These are phyloP conservation scores for Calameuta pallipes DNA, from an alignment of 2,888 invertebrate genomes.

Conservation along the genomic window DNA sequence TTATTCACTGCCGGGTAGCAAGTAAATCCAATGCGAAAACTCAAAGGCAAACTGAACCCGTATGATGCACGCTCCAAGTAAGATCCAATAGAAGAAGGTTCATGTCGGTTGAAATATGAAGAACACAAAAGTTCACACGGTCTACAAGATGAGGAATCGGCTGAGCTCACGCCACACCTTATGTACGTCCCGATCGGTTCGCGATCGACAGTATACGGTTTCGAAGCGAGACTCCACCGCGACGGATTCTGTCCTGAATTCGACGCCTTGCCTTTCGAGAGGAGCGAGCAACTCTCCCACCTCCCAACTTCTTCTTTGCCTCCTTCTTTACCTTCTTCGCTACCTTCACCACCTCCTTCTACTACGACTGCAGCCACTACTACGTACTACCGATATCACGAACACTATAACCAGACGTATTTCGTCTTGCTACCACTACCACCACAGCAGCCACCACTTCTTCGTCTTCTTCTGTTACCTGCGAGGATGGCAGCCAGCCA, in stretches of 20 bases:
- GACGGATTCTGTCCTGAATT: slow-evolving; percentile 56
- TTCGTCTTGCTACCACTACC: background rate
- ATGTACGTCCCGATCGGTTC: slow-evolving; percentile 37
- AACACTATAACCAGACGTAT: background rate
- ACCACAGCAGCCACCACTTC: slow-evolving; percentile 9
- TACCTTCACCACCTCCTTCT: slow-evolving; percentile 2
- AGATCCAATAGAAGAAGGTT: background rate
- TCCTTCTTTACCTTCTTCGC: slow-evolving; percentile 1
- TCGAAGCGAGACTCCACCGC: slow-evolving; percentile 32
- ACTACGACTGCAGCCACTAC: background rate
- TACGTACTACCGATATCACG: background rate
- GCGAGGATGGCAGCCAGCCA: slow-evolving; percentile 32
- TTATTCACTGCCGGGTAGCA: background rate
- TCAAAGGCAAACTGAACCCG: background rate
- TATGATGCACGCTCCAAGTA: background rate
- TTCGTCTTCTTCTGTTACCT: slow-evolving; percentile 15
- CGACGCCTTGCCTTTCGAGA: slow-evolving; percentile 38
- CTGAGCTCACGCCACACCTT: slow-evolving; percentile 51
- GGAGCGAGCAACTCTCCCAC: slow-evolving; percentile 12
- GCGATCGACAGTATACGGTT: slow-evolving; percentile 43
- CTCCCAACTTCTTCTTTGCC: background rate
- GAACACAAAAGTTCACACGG: background rate
- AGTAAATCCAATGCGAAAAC: background rate
- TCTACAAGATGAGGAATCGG: background rate
- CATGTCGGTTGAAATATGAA: background rate